phyloP scores from a whole-genome alignment of 1,140 invertebrate species.

The Heliconius congener region DNA sequence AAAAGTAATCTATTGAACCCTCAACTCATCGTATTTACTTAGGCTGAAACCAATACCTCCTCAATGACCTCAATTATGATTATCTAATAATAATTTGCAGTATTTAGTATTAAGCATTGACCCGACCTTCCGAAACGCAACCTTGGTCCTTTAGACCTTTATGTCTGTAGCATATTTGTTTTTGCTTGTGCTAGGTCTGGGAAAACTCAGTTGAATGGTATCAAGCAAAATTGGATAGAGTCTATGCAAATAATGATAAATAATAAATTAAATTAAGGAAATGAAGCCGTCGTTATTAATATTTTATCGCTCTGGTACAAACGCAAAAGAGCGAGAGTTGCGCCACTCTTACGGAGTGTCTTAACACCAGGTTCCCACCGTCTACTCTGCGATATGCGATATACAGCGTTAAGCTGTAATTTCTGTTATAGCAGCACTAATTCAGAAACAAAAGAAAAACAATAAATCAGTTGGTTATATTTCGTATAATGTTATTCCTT shows the following conservation, averaged over 20 bases:
- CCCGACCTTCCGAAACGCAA: constrained; percentile 1
- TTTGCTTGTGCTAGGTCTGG: constrained; percentile 4
- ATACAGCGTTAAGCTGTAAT: too few relatives aligned
- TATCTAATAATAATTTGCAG: background rate
- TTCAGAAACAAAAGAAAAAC: background rate
- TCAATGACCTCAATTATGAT: background rate
- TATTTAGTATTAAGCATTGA: background rate
- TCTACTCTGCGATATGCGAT: too few relatives aligned
- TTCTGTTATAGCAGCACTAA: background rate
- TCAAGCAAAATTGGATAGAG: background rate
- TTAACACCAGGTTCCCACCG: too few relatives aligned
- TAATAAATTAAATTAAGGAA: too few relatives aligned
- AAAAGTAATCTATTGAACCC: too few relatives aligned
- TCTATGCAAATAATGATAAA: too few relatives aligned
- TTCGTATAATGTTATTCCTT: background rate
- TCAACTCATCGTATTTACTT: too few relatives aligned
- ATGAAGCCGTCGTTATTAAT: too few relatives aligned
- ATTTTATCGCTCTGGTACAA: too few relatives aligned
- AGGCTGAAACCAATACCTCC: too few relatives aligned
- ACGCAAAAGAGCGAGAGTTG: too few relatives aligned
- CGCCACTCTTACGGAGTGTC: too few relatives aligned
- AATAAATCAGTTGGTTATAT: background rate
- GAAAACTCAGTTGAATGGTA: background rate
- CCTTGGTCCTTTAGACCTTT: constrained; percentile 6
- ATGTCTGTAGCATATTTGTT: background rate